phyloP scores from a whole-genome alignment of 2,888 invertebrate species.

The Abrostola triplasia region DNA sequence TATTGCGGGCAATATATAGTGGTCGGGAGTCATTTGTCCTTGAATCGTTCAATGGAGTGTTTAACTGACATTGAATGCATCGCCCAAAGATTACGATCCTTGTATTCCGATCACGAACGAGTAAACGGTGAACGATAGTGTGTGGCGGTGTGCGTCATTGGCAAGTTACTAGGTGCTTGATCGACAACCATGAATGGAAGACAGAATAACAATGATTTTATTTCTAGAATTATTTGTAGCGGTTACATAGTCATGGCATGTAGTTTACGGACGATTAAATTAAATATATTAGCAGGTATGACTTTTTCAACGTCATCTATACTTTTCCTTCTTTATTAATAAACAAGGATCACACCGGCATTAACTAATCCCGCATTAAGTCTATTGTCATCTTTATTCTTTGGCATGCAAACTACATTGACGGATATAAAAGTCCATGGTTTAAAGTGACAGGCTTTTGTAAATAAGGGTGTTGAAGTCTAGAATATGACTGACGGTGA shows the following conservation, averaged over 20 bases:
- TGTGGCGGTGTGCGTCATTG: constrained; percentile 47
- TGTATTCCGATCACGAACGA: constrained; percentile 52
- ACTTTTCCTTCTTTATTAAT: too few species aligned
- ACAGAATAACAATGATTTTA: constrained; percentile 24
- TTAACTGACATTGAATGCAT: constrained; percentile 57
- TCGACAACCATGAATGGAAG: constrained; percentile 36
- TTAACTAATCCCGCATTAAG: too few species aligned
- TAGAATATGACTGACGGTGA: too few species aligned
- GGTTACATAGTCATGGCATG: background rate
- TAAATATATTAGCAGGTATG: too few species aligned
- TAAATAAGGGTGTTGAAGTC: too few species aligned
- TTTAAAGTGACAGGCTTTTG: too few species aligned
- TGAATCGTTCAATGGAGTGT: constrained; percentile 48
- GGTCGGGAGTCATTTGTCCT: constrained; percentile 44
- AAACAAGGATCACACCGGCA: too few species aligned
- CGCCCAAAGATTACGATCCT: constrained; percentile 42
- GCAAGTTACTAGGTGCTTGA: constrained; percentile 41
- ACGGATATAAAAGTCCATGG: too few species aligned
- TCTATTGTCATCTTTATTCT: too few species aligned
- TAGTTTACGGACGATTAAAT: too few species aligned
- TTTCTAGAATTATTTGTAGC: background rate
- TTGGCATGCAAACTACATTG: too few species aligned
- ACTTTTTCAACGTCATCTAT: too few species aligned
- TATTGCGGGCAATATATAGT: constrained; percentile 31
- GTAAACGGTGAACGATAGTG: constrained; percentile 35